A percentile compares a stretch with the other conserved stretches of the same genome.
phyloP scores from a whole-genome alignment of 2,888 invertebrate species.

The Drosophila borealis region DNA sequence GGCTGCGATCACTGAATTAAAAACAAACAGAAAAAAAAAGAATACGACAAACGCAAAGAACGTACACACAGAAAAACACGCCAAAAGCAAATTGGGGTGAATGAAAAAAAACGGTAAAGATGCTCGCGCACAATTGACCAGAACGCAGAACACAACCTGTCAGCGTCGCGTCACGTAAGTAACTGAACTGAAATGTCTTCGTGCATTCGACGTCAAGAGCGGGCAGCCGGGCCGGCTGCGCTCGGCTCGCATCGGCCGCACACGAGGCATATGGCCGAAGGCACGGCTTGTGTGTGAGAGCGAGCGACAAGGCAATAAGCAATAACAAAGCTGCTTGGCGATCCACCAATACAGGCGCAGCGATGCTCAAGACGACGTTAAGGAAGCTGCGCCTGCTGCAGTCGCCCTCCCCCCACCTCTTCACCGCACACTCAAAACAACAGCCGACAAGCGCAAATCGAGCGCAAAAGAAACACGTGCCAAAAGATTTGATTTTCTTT shows the following conservation, averaged over 20 bases:
- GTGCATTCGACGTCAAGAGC: conserved; percentile 27
- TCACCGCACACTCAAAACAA: too few species aligned
- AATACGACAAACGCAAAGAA: conserved; percentile 20
- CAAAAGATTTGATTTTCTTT: conserved; percentile 12
- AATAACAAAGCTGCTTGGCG: conserved; percentile 29
- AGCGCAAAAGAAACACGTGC: conserved; percentile 49
- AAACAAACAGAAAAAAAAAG: conserved; percentile 20
- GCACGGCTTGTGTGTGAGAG: conserved; percentile 35
- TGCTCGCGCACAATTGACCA: conserved; percentile 17
- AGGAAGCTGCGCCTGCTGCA: conserved; percentile 33
- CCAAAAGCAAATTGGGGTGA: conserved; percentile 24
- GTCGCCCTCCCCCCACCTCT: background rate
- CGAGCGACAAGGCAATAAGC: conserved; percentile 2
- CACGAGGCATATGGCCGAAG: conserved; percentile 29
- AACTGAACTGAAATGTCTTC: conserved; percentile 45
- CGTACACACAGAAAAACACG: conserved; percentile 37
- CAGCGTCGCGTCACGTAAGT: conserved; percentile 63
- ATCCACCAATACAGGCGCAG: conserved; percentile 8
- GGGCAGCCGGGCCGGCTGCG: conserved; percentile 28
- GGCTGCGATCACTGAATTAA: conserved; percentile 9
- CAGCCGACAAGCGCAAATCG: background rate
- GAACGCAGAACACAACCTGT: conserved; percentile 46
- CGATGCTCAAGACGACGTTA: conserved; percentile 9
- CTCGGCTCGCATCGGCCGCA: conserved; percentile 31
- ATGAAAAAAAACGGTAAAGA: conserved; percentile 10